phyloP scores from a whole-genome alignment of 2,113 vertebrate genomes.

The Physeter macrocephalus region DNA sequence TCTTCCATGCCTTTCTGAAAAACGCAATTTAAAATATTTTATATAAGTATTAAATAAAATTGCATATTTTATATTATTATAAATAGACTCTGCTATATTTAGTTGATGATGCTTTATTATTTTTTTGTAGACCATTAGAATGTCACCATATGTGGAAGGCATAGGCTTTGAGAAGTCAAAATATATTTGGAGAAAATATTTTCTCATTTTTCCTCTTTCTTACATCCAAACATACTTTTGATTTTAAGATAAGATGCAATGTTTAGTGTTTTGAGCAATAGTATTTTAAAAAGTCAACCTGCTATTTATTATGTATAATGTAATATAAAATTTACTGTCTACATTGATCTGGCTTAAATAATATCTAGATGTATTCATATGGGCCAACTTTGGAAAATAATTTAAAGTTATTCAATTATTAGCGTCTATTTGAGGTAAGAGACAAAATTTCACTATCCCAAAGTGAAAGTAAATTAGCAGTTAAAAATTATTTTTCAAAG shows the following conservation, averaged over 20 bases:
- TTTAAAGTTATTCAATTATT: background rate
- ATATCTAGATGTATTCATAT: background rate
- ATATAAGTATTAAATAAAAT: slow-evolving; percentile 11
- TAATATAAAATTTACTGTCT: background rate
- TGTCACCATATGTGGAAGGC: background rate
- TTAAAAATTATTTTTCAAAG: background rate
- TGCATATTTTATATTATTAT: background rate
- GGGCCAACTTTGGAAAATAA: background rate
- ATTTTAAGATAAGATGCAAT: background rate
- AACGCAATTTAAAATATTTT: background rate
- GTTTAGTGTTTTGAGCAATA: background rate
- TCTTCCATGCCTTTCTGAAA: background rate
- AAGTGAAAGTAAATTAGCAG: background rate
- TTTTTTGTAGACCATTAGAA: background rate
- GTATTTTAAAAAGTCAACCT: background rate
- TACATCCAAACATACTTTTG: background rate
- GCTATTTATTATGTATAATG: background rate
- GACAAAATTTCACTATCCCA: background rate
- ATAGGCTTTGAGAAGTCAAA: background rate
- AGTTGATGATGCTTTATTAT: background rate
- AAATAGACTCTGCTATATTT: background rate
- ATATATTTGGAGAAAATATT: background rate
- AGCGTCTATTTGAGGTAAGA: background rate
- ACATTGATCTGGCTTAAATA: background rate
- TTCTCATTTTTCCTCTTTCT: background rate